Conservation (phyloP, 2,888 invertebrate genomes). For the Agrochola litura region DNA sequence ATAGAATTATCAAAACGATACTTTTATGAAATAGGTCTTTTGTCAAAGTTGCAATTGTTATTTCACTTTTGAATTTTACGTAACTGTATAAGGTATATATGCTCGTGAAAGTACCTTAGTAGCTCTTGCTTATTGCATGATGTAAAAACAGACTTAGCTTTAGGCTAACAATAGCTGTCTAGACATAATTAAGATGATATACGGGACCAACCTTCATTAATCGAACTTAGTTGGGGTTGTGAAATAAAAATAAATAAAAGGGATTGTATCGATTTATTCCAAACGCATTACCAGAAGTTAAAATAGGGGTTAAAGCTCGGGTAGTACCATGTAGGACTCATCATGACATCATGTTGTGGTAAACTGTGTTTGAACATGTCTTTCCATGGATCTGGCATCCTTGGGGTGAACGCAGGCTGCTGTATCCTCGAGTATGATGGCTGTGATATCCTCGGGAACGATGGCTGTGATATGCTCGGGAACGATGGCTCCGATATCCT, state of each 20-base stretch:
- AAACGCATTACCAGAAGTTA: slow-evolving; percentile 69
- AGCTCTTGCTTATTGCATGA: neutral
- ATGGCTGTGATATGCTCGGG: slow-evolving; percentile 21
- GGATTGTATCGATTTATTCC: slow-evolving; percentile 56
- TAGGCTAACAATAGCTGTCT: neutral
- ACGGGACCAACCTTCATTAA: neutral
- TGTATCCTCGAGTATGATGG: slow-evolving; percentile 67
- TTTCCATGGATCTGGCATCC: slow-evolving; percentile 62
- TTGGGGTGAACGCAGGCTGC: slow-evolving; percentile 70
- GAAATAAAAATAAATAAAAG: slow-evolving; percentile 8
- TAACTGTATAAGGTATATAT: too few species aligned
- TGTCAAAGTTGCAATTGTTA: too few species aligned
- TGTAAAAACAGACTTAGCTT: neutral
- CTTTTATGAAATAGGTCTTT: too few species aligned
- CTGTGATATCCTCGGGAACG: slow-evolving; percentile 27
- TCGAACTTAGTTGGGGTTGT: neutral
- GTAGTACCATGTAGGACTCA: slow-evolving; percentile 72
- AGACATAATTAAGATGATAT: neutral
- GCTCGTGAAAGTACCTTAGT: neutral
- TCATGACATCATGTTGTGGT: slow-evolving; percentile 59
- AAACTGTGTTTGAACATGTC: slow-evolving; percentile 69
- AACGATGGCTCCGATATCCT: slow-evolving; percentile 25
- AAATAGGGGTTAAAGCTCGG: slow-evolving; percentile 76
- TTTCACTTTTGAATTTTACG: too few species aligned
- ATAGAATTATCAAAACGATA: too few species aligned